These are phyloP conservation scores for Chauna torquata DNA, from an alignment of 2,113 vertebrate species.

Conservation along the genomic window DNA sequence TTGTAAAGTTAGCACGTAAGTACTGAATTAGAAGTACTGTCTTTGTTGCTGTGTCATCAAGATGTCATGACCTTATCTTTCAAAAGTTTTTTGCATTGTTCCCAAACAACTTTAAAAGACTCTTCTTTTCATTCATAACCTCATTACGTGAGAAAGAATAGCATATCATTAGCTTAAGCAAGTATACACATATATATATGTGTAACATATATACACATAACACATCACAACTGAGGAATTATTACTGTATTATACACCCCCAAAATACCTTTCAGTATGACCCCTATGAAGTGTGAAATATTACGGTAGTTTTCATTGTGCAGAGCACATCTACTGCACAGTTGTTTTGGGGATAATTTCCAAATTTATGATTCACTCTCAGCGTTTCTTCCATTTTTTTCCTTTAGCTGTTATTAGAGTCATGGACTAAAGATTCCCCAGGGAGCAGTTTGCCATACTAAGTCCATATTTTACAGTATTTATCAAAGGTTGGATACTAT, in stretches of 20 bases:
- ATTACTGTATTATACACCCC: not conserved
- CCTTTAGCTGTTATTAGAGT: not conserved
- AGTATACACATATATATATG: too few species aligned
- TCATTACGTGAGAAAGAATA: not conserved
- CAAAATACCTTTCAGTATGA: not conserved
- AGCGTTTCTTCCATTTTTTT: not conserved
- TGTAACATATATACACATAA: too few species aligned
- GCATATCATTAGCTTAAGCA: not conserved
- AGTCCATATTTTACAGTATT: not conserved
- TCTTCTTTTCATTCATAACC: not conserved
- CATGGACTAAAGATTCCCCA: not conserved
- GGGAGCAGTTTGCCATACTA: not conserved
- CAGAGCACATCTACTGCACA: not conserved
- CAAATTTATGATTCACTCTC: not conserved
- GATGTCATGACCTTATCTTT: not conserved
- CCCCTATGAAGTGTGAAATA: not conserved
- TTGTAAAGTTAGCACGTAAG: not conserved
- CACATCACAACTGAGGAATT: not conserved
- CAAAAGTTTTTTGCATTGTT: not conserved
- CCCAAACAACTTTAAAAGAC: not conserved
- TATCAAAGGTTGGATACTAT: not conserved
- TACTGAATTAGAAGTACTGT: not conserved
- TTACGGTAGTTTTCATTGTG: not conserved
- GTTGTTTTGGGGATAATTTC: not conserved
- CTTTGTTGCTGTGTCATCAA: not conserved